Base-by-base conservation (phyloP, 2,113 vertebrate genomes). In the Phodopus roborovskii region DNA sequence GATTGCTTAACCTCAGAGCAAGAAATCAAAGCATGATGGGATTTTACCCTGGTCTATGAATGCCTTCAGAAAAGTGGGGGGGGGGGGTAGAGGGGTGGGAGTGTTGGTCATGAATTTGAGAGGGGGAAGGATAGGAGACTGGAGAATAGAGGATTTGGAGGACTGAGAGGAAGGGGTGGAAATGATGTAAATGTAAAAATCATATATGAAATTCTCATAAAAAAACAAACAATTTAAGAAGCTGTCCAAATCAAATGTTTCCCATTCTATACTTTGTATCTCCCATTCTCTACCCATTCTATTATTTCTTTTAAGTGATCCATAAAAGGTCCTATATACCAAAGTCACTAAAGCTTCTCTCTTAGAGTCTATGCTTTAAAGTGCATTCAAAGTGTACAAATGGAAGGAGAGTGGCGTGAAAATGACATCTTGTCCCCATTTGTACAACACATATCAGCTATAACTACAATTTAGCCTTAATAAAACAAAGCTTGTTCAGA, bases 371-470 rank as follows among this genome's bases (percentile, higher is more conserved):
- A 86, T 91, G 50, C 26, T 58, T 90, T 87, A 92, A 86, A 96
- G 58, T 93, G 50, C 82, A 95, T 97, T 92, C 94, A 92, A 94
- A 81, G 78, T 88, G 77, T 17, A 11, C 81, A 96, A 95, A 91
- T 90, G 90, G 85, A 96, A 95, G 83, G 56, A 96, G n/a, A 95
- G 20, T 87, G 73, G 33, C 96, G 90, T 88, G 88, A 91, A 97
- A 97, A 92, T 91, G 94, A 90, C 91, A 94, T 95, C 24, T 86
- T 95, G 85, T 92, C 77, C 86, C 50, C 71, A 95, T 90, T 97
- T 97, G 86, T 94, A 94, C 64, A 42, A 96, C 92, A 96, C 89
- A 66, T 96, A 94, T 93, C 94, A 95, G 71, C 90, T 95, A 93
- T 19, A 94, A 48, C 96, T 94, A 50, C 88, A 93, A 96, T 89